Conservation (phyloP, 2,888 invertebrate genomes). For the Dichetophora obliterata region DNA sequence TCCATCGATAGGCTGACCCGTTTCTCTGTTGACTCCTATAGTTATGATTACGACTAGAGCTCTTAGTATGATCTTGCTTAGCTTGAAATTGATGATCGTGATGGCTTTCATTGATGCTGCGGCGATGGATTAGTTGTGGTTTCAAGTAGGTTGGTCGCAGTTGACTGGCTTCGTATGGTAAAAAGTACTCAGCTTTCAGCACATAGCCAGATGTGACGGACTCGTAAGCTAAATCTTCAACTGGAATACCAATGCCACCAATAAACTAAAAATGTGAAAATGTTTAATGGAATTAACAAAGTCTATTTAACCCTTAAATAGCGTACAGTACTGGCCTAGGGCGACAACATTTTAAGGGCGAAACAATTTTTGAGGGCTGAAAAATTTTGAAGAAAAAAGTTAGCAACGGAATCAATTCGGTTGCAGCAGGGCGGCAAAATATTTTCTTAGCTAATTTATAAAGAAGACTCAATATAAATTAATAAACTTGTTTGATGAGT, state of each 20-base stretch:
- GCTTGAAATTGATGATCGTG: background rate
- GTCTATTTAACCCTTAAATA: too few relatives aligned
- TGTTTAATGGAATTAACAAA: too few relatives aligned
- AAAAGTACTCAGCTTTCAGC: constrained; percentile 60
- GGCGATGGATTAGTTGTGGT: constrained; percentile 58
- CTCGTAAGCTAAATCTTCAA: constrained; percentile 57
- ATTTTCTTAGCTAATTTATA: too few relatives aligned
- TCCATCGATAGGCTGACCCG: constrained; percentile 61
- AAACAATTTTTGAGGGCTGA: too few relatives aligned
- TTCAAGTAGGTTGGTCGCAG: constrained; percentile 58
- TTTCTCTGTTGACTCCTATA: constrained; percentile 45
- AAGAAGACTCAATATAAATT: too few relatives aligned
- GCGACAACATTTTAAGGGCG: too few relatives aligned
- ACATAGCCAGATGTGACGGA: constrained; percentile 62
- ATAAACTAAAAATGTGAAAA: constrained; percentile 53
- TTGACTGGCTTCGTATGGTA: constrained; percentile 59
- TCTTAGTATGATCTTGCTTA: background rate
- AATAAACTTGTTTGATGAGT: too few relatives aligned
- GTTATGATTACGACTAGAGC: constrained; percentile 5
- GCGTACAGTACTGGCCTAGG: too few relatives aligned
- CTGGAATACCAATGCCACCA: constrained; percentile 63
- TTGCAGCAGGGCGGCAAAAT: too few relatives aligned
- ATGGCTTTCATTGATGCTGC: constrained; percentile 41
- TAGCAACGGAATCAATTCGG: too few relatives aligned
- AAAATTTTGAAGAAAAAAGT: too few relatives aligned